phyloP scores from a whole-genome alignment of 2,113 vertebrate genomes.

The Thamnophis sirtalis region DNA sequence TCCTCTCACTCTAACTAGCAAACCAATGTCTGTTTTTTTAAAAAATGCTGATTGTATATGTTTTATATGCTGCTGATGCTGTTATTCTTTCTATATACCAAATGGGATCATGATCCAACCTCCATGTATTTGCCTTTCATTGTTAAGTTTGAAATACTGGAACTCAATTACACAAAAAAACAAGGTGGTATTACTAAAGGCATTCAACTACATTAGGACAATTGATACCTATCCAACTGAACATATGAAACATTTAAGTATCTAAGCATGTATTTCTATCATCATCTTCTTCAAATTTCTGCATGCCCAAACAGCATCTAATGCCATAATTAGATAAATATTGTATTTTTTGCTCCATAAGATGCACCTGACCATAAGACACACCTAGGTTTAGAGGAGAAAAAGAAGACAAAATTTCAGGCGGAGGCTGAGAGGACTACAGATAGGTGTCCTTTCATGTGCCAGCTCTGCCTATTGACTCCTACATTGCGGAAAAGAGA shows the following conservation, averaged over 20 bases:
- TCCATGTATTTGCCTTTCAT: background rate
- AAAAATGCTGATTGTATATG: background rate
- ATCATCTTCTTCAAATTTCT: background rate
- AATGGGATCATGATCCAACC: background rate
- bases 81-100: background rate
- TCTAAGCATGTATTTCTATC: background rate
- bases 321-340: background rate
- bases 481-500: too few relatives aligned
- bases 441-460: too few relatives aligned
- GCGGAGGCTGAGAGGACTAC: too few relatives aligned
- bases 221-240: background rate
- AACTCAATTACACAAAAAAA: background rate
- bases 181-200: background rate
- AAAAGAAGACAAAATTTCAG: too few relatives aligned
- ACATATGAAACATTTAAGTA: background rate
- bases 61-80: background rate
- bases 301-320: background rate
- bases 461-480: too few relatives aligned
- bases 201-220: background rate
- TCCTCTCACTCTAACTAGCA: background rate
- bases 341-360: too few relatives aligned
- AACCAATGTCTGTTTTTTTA: background rate
- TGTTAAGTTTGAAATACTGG: background rate
- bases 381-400: too few relatives aligned
- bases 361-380: too few relatives aligned